Base-by-base conservation (phyloP, 2,797 vertebrate species). In the Varecia variegata region DNA sequence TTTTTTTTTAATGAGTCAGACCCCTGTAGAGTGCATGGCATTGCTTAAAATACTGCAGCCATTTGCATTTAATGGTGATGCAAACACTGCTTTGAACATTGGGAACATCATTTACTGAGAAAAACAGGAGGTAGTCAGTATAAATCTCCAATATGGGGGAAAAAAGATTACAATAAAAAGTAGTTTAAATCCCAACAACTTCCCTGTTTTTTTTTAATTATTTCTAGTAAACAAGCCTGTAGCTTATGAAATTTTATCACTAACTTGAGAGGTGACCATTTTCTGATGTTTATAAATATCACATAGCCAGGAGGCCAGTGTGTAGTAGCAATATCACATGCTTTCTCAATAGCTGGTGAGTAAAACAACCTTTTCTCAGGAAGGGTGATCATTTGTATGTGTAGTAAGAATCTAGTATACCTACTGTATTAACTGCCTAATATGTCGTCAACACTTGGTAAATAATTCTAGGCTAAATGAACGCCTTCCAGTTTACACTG, bases 261-360 rank as follows among this genome's bases (percentile, higher is more conserved):
- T 90, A 52, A 25, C 50, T 79, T 14, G 68, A 83, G n/a, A 92
- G 52, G 8, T 65, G 47, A 76, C 74, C 47, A 4, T 70, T 85
- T 87, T 60, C 81, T 80, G 87, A 1, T 80, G 68, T 65, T 74
- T 10, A 12, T 32, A 14, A 84, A 54, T 87, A 81, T 94, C 50
- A 25, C 3, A 2, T 20, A 27, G 52, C 30, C 70, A 15, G 1
- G 40, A 54, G 77, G 32, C 52, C 92, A 68, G 35, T 50, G 40
- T 67, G 21, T 18, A 35, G n/a, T 54, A 52, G 43, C 14, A 65
- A 18, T 52, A 60, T 21, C n/a, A 25, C 10, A 4, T 8, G 14
- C 38, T 90, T 96, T 83, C 58, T 54, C 43, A 90, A 15, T 82
- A 84, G 56, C 43, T 91, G 15, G 7, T 2, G 4, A 38, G 40